Conservation (phyloP, 2,113 vertebrate genomes). For the Dendrocopos noguchii region DNA sequence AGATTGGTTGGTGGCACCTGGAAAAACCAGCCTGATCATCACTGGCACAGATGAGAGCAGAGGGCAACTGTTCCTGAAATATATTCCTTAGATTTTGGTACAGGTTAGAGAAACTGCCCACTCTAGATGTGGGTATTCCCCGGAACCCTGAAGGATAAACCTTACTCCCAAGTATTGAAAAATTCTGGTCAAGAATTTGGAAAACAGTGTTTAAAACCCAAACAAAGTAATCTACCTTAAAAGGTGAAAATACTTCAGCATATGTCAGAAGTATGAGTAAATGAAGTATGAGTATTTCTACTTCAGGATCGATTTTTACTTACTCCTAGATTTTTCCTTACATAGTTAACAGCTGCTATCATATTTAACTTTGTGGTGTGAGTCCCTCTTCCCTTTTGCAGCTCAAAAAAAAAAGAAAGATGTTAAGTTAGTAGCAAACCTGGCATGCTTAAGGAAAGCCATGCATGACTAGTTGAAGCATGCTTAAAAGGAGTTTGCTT, state of each 20-base stretch:
- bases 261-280: not conserved
- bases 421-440: not conserved
- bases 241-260: not conserved
- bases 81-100: not conserved
- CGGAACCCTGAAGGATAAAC: not conserved
- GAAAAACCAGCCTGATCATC: not conserved
- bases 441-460: fast-evolving
- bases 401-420: not conserved
- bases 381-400: not conserved
- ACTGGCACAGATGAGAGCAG: not conserved
- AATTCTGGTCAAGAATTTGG: not conserved
- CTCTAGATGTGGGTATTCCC: not conserved
- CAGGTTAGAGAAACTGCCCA: not conserved
- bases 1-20: not conserved
- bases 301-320: not conserved
- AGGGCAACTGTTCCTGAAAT: not conserved
- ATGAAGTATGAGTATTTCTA: not conserved
- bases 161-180: not conserved
- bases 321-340: not conserved
- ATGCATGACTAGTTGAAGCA: not conserved
- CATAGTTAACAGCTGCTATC: not conserved
- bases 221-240: not conserved
- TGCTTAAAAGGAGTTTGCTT: not conserved
- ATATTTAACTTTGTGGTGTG: not conserved
- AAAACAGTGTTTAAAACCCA: not conserved